Evolutionary conservation across 2,888 invertebrate species (phyloP).

Genomic region (Cheilosia scutellata): DNA sequence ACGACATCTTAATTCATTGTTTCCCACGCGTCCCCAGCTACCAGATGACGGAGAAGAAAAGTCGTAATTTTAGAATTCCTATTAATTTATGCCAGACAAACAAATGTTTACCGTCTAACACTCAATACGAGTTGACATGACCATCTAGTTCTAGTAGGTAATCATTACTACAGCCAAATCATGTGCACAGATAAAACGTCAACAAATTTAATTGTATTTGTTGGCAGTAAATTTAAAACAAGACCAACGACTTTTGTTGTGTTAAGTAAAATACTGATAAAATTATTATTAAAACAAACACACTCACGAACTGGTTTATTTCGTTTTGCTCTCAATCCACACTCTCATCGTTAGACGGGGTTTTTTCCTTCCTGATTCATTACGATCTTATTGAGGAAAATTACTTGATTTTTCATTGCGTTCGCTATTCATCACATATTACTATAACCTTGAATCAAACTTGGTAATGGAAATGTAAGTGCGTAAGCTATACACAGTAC

Average conservation of each 20-base stretch:
- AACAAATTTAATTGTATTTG: not conserved
- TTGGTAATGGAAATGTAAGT: constrained; percentile 1
- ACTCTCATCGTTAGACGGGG: constrained; percentile 1
- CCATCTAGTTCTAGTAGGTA: too few relatives aligned
- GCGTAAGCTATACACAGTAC: constrained; percentile 2
- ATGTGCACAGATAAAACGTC: not conserved
- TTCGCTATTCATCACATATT: constrained; percentile 3
- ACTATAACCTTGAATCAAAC: constrained; percentile 11
- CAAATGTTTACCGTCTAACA: not conserved
- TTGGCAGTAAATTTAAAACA: not conserved
- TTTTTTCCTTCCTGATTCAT: constrained; percentile 5
- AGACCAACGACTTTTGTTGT: not conserved
- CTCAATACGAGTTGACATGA: too few relatives aligned
- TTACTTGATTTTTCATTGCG: not conserved
- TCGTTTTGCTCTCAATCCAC: not conserved
- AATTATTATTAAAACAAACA: constrained; percentile 1
- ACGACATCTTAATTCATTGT: too few relatives aligned
- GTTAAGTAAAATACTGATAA: constrained; percentile 5
- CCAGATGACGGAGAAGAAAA: too few relatives aligned
- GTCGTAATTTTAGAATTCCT: not conserved
- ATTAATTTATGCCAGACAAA: not conserved
- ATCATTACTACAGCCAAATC: not conserved
- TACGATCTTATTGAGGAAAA: constrained; percentile 1
- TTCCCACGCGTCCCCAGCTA: too few relatives aligned
- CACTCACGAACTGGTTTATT: not conserved